Conservation (phyloP, 2,888 invertebrate genomes). For the Drosophila sordidula region DNA sequence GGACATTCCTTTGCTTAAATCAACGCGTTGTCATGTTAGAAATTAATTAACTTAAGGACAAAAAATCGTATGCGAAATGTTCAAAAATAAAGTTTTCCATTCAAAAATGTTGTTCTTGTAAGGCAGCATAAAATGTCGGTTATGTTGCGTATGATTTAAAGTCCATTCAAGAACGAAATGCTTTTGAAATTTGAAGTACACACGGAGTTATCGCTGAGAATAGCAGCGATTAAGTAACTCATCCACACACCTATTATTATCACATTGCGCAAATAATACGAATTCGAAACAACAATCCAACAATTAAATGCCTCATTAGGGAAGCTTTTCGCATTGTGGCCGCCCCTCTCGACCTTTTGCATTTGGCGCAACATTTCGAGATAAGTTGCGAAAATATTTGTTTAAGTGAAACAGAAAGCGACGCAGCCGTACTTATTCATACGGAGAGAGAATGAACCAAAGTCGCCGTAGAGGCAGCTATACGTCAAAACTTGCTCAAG, state of each 20-base stretch:
- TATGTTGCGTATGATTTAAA: too few relatives aligned
- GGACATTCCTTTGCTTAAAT: too few relatives aligned
- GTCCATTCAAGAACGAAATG: too few relatives aligned
- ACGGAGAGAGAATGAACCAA: not conserved
- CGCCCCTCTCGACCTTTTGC: constrained; percentile 31
- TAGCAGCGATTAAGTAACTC: not conserved
- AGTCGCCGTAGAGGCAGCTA: too few relatives aligned
- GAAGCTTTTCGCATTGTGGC: constrained; percentile 22
- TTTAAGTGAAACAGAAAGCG: constrained; percentile 75
- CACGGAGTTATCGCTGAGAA: not conserved
- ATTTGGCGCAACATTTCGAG: constrained; percentile 69
- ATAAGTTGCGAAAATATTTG: constrained; percentile 76
- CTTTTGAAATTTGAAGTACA: too few relatives aligned
- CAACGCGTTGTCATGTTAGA: too few relatives aligned
- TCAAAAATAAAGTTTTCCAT: too few relatives aligned
- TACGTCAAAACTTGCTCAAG: not conserved
- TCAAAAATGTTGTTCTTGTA: too few relatives aligned
- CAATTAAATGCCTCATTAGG: constrained; percentile 49
- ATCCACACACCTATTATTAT: constrained; percentile 2
- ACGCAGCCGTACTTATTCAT: constrained; percentile 26
- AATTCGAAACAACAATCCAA: constrained; percentile 6
- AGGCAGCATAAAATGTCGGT: too few relatives aligned
- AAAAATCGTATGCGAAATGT: too few relatives aligned
- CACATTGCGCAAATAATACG: constrained; percentile 24
- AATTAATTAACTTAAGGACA: too few relatives aligned